Evolutionary conservation across 2,797 vertebrate genomes (phyloP).

Genomic region (Catharus ustulatus): DNA sequence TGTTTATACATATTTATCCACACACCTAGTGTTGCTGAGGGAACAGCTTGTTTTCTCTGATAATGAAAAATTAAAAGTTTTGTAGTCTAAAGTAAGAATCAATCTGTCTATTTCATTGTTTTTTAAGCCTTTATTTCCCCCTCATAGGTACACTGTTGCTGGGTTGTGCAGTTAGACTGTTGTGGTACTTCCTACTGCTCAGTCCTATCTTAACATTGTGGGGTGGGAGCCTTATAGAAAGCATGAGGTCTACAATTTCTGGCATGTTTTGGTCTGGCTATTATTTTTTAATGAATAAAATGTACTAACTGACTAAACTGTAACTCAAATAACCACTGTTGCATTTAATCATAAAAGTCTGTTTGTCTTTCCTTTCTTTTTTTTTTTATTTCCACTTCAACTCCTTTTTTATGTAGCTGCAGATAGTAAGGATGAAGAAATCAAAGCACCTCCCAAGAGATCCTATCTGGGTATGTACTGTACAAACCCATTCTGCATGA

Average conservation of each 20-base stretch:
- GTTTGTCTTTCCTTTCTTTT: constrained; percentile 63
- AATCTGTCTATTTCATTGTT: neutral
- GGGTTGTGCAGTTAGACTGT: neutral
- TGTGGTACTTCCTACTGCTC: neutral
- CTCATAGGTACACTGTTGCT: neutral
- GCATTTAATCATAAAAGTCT: constrained; percentile 70
- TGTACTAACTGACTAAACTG: constrained; percentile 51
- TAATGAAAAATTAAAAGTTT: neutral
- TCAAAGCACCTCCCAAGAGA: constrained; percentile 90
- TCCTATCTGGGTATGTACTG: constrained; percentile 95
- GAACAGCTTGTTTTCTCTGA: neutral
- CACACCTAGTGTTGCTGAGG: neutral
- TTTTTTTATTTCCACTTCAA: neutral
- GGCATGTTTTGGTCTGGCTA: constrained; percentile 4
- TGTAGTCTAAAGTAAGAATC: neutral
- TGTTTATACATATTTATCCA: neutral
- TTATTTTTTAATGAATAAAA: neutral
- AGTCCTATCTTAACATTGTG: neutral
- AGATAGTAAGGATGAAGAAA: constrained; percentile 96
- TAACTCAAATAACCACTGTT: constrained; percentile 19
- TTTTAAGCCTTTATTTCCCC: neutral
- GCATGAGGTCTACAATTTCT: constrained; percentile 21
- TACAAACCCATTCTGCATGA: constrained; percentile 68
- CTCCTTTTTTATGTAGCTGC: constrained; percentile 80
- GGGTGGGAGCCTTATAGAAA: neutral